Evolutionary conservation across 2,113 vertebrate species (phyloP).

Genomic region (Scartelaos histophorus): DNA sequence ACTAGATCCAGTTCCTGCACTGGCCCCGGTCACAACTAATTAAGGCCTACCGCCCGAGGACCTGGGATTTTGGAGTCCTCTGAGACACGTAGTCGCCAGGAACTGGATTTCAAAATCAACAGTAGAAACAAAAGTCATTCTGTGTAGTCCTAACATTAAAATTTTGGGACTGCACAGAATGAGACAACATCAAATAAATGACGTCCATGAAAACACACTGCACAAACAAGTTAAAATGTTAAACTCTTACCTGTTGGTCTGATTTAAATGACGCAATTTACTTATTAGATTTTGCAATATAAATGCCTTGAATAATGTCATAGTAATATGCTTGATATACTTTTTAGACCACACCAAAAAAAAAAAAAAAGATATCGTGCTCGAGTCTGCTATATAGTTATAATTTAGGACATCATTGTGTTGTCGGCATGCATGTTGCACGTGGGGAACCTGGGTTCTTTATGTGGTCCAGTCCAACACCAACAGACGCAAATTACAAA

Average conservation of each 20-base stretch:
- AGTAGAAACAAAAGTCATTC: not conserved
- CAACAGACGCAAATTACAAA: not conserved
- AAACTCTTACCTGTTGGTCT: not conserved
- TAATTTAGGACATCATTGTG: too few species aligned
- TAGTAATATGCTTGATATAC: not conserved
- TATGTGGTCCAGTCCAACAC: not conserved
- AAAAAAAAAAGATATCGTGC: not conserved
- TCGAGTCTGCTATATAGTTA: too few species aligned
- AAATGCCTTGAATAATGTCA: too few species aligned
- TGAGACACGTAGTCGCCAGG: slow-evolving; percentile 8
- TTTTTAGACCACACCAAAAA: not conserved
- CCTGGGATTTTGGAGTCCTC: not conserved
- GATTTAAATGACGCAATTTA: not conserved
- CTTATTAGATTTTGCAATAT: too few species aligned
- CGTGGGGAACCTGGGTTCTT: not conserved
- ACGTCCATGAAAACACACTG: too few species aligned
- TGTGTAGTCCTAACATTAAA: not conserved
- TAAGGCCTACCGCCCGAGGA: not conserved
- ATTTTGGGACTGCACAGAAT: not conserved
- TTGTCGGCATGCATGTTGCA: not conserved
- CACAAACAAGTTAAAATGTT: not conserved
- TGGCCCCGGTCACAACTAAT: slow-evolving; percentile 15
- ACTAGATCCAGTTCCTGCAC: slow-evolving; percentile 1
- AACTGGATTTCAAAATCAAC: not conserved
- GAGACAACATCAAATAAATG: not conserved